Percentiles rank a stretch among this genome's conserved stretches.
Evolutionary conservation across 2,113 vertebrate species (phyloP).

Genomic region (Dendrocopos noguchii): DNA sequence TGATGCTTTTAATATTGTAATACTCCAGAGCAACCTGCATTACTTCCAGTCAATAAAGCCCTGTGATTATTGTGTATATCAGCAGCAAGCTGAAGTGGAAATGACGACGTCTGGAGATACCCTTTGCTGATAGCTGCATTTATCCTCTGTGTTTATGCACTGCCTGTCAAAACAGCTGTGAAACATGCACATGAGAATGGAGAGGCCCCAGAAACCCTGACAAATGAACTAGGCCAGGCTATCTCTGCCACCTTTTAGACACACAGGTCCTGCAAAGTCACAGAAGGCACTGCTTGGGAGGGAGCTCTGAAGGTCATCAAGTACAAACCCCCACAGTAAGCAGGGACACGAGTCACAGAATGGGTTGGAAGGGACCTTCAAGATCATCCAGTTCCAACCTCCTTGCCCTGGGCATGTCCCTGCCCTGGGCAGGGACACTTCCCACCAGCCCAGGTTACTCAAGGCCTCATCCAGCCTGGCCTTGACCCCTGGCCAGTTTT

Average conservation of each 20-base stretch:
- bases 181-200: background rate
- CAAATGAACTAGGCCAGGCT: background rate
- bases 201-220: background rate
- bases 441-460: too few species aligned
- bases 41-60: slow-evolving; percentile 22
- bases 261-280: too few species aligned
- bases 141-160: background rate
- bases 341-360: too few species aligned
- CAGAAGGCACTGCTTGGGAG: too few species aligned
- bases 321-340: too few species aligned
- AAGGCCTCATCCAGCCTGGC: too few species aligned
- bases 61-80: slow-evolving; percentile 35
- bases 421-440: too few species aligned
- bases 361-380: too few species aligned
- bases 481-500: background rate
- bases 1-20: slow-evolving; percentile 27
- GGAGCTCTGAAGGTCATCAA: too few species aligned
- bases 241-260: too few species aligned
- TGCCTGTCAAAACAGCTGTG: slow-evolving; percentile 48
- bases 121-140: slow-evolving; percentile 10
- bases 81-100: slow-evolving; percentile 27
- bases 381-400: too few species aligned
- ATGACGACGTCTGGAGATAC: slow-evolving; percentile 39
- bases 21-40: background rate
- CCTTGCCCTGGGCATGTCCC: too few species aligned